These are phyloP conservation scores for Oikopleura vanhoeffeni DNA, from an alignment of 23 tunicate species.

Conservation along the genomic window DNA sequence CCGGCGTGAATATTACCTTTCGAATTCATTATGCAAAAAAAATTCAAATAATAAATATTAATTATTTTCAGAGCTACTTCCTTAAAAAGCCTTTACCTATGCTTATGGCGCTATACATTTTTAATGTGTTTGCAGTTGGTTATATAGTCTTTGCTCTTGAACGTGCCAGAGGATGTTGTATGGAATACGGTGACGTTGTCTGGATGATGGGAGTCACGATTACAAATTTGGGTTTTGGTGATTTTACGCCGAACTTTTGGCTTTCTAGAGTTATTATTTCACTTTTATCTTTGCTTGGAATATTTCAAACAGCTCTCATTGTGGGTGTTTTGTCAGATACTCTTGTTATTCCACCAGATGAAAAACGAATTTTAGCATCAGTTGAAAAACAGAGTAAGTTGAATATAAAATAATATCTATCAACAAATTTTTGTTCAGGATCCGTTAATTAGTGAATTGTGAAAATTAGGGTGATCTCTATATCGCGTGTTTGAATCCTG, in stretches of 20 bases:
- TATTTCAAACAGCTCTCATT: conserved; percentile 5
- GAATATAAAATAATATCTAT: no score
- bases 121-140: conserved; percentile 5
- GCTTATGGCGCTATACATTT: conserved; percentile 2
- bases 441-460: no score
- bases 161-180: not conserved
- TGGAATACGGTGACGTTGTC: conserved; percentile 3
- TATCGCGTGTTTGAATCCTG: no score
- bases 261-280: not conserved
- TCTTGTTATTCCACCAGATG: conserved; percentile 12
- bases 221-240: conserved; percentile 9
- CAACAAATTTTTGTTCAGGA: no score
- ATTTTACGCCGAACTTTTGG: conserved; percentile 3
- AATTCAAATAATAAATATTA: not conserved
- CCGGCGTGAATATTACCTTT: no score
- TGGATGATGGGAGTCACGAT: conserved; percentile 15
- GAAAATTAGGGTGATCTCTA: no score
- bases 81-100: conserved; percentile 1
- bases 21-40: no score
- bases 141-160: conserved; percentile 6
- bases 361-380: conserved; percentile 3
- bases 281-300: not conserved
- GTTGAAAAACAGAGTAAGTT: conserved; percentile 12
- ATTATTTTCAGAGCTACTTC: not conserved
- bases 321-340: conserved; percentile 8